A percentile compares a stretch with the other conserved stretches of the same genome.
These are phyloP conservation scores for Orthosia gracilis DNA, from an alignment of 2,888 invertebrate species.

Conservation along the genomic window DNA sequence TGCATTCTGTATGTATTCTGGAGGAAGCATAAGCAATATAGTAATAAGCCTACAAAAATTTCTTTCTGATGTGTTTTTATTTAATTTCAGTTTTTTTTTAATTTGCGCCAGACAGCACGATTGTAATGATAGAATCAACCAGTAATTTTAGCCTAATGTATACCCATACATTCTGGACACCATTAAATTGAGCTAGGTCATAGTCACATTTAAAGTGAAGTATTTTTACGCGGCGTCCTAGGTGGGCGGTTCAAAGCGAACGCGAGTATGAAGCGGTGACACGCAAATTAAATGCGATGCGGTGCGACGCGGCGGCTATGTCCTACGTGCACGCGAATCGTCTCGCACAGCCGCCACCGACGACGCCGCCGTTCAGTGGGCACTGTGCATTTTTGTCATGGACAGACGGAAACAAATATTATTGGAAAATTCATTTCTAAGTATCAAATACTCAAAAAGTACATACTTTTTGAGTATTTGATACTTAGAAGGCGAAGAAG, in stretches of 20 bases:
- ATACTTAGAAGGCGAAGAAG: conserved; percentile 14
- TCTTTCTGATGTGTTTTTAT: too few species aligned
- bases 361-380: neutral
- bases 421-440: conserved; percentile 3
- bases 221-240: too few species aligned
- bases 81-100: too few species aligned
- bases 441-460: neutral
- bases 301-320: conserved; percentile 7
- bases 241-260: neutral
- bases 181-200: too few species aligned
- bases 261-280: neutral
- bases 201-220: too few species aligned
- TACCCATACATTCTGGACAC: too few species aligned
- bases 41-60: too few species aligned
- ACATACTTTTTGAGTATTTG: neutral
- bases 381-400: neutral
- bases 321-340: conserved; percentile 6
- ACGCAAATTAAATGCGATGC: conserved; percentile 3
- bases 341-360: conserved; percentile 5
- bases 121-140: too few species aligned
- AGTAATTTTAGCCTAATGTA: too few species aligned
- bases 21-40: too few species aligned
- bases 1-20: too few species aligned
- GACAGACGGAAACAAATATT: neutral
- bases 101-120: too few species aligned